phyloP scores from a whole-genome alignment of 2,888 invertebrate species.

The Machimus atricapillus region DNA sequence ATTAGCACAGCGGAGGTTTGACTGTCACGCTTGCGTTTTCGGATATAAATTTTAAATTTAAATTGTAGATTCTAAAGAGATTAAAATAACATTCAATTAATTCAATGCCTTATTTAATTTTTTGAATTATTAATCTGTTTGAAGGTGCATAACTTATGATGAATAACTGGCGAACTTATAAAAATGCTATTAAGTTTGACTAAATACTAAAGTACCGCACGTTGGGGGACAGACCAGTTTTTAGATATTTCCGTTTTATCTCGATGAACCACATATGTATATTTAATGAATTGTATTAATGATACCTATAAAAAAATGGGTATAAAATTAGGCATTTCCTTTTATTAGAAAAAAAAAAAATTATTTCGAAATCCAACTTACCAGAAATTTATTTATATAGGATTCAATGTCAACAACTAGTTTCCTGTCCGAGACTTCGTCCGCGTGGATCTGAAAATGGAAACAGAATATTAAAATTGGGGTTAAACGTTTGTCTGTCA shows the following conservation, averaged over 20 bases:
- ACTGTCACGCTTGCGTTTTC: neutral
- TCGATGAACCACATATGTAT: neutral
- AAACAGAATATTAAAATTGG: no score
- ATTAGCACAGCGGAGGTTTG: neutral
- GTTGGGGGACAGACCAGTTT: neutral
- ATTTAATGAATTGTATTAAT: no score
- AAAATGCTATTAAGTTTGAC: neutral
- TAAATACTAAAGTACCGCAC: no score
- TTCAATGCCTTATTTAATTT: neutral
- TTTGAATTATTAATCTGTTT: neutral
- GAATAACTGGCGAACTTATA: neutral
- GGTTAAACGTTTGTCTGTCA: no score
- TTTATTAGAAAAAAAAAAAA: no score
- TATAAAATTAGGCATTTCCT: no score
- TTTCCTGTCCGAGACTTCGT: no score
- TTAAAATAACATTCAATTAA: neutral
- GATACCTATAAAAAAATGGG: no score
- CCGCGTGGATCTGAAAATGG: no score
- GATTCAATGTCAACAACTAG: no score
- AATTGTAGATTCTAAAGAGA: neutral
- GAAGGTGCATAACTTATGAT: neutral
- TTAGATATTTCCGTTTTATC: neutral
- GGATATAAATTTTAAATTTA: neutral
- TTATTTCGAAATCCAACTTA: no score
- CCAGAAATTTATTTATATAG: no score